Evolutionary conservation across 1,140 invertebrate genomes (phyloP).

Genomic region (Orchesella cincta): DNA sequence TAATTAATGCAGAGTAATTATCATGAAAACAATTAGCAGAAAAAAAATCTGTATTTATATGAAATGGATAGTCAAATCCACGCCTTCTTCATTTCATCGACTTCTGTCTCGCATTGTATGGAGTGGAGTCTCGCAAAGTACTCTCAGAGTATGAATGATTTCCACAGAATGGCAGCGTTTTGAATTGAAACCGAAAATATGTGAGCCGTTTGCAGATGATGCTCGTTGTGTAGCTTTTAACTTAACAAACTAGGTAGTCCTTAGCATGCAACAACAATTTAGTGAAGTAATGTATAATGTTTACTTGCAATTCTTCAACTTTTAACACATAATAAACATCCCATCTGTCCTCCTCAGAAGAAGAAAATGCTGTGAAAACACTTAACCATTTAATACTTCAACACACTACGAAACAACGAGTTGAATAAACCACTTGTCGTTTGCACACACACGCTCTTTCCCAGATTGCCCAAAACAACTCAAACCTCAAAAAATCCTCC

Average conservation of each 20-base stretch:
- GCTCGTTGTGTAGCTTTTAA: too few relatives aligned
- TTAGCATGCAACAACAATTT: too few relatives aligned
- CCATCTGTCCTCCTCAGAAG: slow-evolving; percentile 4
- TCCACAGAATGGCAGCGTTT: too few relatives aligned
- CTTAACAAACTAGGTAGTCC: too few relatives aligned
- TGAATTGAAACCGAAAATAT: too few relatives aligned
- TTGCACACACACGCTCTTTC: slow-evolving; percentile 18
- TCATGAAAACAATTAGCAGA: slow-evolving; percentile 22
- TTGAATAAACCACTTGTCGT: slow-evolving; percentile 29
- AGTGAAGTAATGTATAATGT: too few relatives aligned
- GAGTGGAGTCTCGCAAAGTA: too few relatives aligned
- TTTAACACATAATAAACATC: slow-evolving; percentile 16
- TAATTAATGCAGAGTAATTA: slow-evolving; percentile 30
- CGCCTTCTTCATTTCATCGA: slow-evolving; percentile 14
- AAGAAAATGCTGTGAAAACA: background rate
- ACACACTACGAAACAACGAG: background rate
- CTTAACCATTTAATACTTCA: background rate
- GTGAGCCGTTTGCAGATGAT: too few relatives aligned
- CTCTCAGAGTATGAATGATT: too few relatives aligned
- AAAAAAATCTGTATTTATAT: slow-evolving; percentile 11
- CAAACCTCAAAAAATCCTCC: background rate
- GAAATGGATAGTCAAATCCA: slow-evolving; percentile 7
- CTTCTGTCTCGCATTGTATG: too few relatives aligned
- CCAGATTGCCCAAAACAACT: slow-evolving; percentile 18
- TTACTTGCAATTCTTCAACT: slow-evolving; percentile 14